Conservation (phyloP, 2,113 vertebrate species). For the Casuarius casuarius region DNA sequence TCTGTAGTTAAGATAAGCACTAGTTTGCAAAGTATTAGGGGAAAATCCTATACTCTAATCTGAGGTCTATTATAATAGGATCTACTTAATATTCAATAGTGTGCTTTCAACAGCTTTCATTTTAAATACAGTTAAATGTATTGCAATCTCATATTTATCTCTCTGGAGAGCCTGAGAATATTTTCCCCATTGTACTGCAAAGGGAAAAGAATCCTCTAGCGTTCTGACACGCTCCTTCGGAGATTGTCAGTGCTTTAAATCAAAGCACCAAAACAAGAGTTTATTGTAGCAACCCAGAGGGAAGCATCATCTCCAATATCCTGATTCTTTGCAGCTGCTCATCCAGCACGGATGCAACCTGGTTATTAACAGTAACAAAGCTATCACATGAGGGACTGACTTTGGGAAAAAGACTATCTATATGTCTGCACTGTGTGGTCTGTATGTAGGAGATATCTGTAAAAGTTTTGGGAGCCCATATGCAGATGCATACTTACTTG, state of each 20-base stretch:
- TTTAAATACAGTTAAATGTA: constrained; percentile 64
- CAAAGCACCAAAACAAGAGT: constrained; percentile 71
- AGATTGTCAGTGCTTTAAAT: constrained; percentile 72
- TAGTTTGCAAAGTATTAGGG: constrained; percentile 50
- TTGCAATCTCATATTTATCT: constrained; percentile 62
- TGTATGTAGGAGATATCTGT: not conserved
- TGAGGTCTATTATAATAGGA: constrained; percentile 58
- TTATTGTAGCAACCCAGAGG: constrained; percentile 69
- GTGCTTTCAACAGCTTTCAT: constrained; percentile 7
- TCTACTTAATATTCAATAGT: constrained; percentile 69
- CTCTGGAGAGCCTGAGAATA: constrained; percentile 57
- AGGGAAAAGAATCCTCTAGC: constrained; percentile 66
- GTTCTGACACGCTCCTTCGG: constrained; percentile 52
- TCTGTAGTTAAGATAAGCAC: constrained; percentile 54
- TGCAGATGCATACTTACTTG: not conserved
- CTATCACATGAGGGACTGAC: constrained; percentile 33
- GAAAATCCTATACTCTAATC: constrained; percentile 66
- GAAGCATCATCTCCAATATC: constrained; percentile 58
- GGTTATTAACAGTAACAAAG: constrained; percentile 48
- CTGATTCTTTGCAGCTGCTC: constrained; percentile 74
- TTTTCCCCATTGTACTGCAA: constrained; percentile 74
- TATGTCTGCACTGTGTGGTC: not conserved
- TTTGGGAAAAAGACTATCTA: not conserved
- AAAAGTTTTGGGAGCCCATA: not conserved
- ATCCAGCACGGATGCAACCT: constrained; percentile 18